Evolutionary conservation across 2,113 vertebrate species (phyloP).

Genomic region (Ginglymostoma cirratum): DNA sequence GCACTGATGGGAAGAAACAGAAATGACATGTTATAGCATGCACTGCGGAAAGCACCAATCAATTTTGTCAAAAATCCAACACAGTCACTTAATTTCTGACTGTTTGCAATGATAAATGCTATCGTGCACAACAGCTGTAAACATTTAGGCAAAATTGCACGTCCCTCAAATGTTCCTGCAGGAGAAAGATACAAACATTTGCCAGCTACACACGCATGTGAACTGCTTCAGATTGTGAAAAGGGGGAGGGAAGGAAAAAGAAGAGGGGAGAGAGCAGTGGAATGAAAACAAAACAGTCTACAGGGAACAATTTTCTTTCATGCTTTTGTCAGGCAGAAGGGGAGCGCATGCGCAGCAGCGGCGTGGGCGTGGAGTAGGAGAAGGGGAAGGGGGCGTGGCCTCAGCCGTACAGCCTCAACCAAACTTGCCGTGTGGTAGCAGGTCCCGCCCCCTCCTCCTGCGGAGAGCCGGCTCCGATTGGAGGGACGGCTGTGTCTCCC

Average conservation of each 20-base stretch:
- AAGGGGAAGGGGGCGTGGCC: not conserved
- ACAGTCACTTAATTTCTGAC: not conserved
- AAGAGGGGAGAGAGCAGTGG: not conserved
- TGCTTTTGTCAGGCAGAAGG: not conserved
- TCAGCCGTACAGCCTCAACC: not conserved
- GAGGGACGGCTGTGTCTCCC: not conserved
- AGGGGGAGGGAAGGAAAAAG: not conserved
- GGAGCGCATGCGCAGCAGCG: not conserved
- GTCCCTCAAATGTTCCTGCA: not conserved
- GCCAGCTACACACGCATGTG: not conserved
- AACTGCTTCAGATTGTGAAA: not conserved
- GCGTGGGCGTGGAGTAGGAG: not conserved
- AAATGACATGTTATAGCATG: not conserved
- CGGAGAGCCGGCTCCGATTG: not conserved
- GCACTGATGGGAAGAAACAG: constrained; percentile 1
- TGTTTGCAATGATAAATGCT: not conserved
- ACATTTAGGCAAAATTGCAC: not conserved
- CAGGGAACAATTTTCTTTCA: not conserved
- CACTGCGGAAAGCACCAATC: constrained; percentile 23
- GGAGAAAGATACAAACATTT: not conserved
- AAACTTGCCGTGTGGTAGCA: not conserved
- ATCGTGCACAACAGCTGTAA: not conserved
- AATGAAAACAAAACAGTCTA: not conserved
- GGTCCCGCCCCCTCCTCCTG: not conserved
- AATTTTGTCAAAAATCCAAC: constrained; percentile 27